These are phyloP conservation scores for Vulpes ferrilata DNA, from an alignment of 2,113 vertebrate genomes.

Conservation along the genomic window DNA sequence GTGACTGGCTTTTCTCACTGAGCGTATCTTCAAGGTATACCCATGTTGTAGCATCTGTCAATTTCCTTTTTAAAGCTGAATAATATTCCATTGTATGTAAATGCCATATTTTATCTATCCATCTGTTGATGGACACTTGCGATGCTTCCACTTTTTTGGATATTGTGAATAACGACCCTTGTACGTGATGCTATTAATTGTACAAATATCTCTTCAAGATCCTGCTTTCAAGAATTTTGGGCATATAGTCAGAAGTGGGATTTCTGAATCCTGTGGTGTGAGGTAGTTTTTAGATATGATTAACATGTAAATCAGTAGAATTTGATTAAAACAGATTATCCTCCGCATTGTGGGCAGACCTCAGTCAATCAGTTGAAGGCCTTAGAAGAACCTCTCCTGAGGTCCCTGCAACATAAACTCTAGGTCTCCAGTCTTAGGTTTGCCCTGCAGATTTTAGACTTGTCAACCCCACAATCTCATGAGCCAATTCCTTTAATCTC, in stretches of 20 bases:
- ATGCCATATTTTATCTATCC: neutral
- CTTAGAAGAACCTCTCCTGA: neutral
- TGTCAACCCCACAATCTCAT: neutral
- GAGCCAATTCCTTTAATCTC: neutral
- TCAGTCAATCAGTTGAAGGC: neutral
- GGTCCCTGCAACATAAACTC: neutral
- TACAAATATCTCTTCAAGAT: neutral
- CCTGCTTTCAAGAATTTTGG: neutral
- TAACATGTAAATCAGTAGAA: neutral
- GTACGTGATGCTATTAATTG: neutral
- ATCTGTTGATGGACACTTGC: neutral
- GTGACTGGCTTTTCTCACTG: neutral
- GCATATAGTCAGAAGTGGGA: neutral
- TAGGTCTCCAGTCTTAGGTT: neutral
- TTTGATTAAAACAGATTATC: neutral
- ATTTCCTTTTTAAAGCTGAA: neutral
- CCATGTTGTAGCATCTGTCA: neutral
- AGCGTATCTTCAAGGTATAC: neutral
- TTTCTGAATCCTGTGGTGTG: neutral
- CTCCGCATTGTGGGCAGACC: neutral
- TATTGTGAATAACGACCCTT: neutral
- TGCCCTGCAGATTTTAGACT: neutral
- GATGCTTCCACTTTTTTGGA: neutral
- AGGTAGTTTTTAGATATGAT: neutral
- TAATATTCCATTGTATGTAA: neutral